Base-by-base conservation (phyloP, 2,888 invertebrate genomes). In the Axea sp. region DNA sequence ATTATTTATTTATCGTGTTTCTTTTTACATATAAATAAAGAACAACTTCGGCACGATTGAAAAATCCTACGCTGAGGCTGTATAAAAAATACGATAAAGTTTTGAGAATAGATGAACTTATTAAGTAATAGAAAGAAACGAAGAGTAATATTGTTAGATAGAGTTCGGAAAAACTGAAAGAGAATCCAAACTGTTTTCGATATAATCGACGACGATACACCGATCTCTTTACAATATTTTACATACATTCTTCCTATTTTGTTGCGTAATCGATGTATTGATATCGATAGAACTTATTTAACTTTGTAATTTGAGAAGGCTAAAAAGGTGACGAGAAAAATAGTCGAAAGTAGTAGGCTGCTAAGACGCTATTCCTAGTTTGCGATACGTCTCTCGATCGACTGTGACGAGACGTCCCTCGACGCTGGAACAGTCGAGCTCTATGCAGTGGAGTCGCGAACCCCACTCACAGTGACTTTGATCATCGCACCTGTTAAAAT, bases 401-500 rank as follows among this genome's bases (percentile, higher is more conserved):
- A 87, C 86, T 19, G 86, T 90, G 33, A 88, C 88, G 37, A 89
- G 87, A 67, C 87, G 87, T 39, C 89, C 89, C 75, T 88, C 88
- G 37, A 88, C 86, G 45, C 87, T 86, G 73, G 82, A 86, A 77
- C 90, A 90, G 73, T 90, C 90, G 55, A 89, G 88, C 73, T 90
- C 90, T 76, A 90, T 89, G 79, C 89, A 89, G 78, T 89, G 89
- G 1, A 90, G 83, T 8, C 88, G 84, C 15, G 88, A 88, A 11
- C 90, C 90, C 89, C 89, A 90, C 51, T 89, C 89, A 72, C 89
- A 89, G 80, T 90, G 90, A 33, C 89, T 88, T 24, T 88, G 88
- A 75, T 90, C 90, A 30, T 88, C 88, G 28, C 84, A 81, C 60
- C 74, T 74, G 53, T 19, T 4, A 19, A 19, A n/a, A n/a, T n/a